Evolutionary conservation across 1,140 invertebrate species (phyloP), one percentile per base, ranked within the genome.

Genomic region (Cardiocondyla obscurior): DNA sequence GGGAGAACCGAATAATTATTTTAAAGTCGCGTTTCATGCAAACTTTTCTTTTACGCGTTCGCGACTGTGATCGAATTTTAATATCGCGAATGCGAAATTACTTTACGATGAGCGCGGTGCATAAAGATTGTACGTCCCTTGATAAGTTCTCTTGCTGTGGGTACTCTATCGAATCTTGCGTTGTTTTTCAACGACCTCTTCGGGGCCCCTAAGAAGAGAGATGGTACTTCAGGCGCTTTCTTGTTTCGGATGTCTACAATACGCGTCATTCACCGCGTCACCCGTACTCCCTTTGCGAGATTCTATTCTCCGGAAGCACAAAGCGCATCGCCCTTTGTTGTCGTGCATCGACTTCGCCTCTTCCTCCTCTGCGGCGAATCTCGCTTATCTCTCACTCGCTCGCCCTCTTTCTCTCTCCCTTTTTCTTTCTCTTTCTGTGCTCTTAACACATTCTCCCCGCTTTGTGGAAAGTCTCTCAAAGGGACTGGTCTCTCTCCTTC

Each of bases 251-350:
- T 89, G 79, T 85, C 83, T 74, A 85, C 85, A 82, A 87, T 89
- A 83, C 85, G 53, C 65, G 67, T 86, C 85, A 86, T 69, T 58
- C 73, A 39, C 57, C 53, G 10, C 65, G 58, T 60, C 84, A 76
- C 62, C 49, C 74, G 22, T 30, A 39, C 73, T 76, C 19, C 44
- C 79, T 46, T 10, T 30, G 12, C 57, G 19, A 69, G 83, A 64
- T 85, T 88, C 83, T 88, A 86, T 83, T 87, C 81, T 53, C 70
- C 60, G 70, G 53, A 70, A 65, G 81, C 67, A 90, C 90, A 90
- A 91, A 90, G 90, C 88, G 64, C 83, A 90, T 87, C 88, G 73
- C 74, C 83, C 74, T 86, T 87, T 84, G 85, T 87, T 84, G 82
- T 39, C 81, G 73, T 22, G 51, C 36, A 51, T 73, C 85, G 69